A percentile compares a stretch with the other conserved stretches of the same genome.
phyloP scores from a whole-genome alignment of 2,888 invertebrate genomes.

The Drosophila suboccidentalis region DNA sequence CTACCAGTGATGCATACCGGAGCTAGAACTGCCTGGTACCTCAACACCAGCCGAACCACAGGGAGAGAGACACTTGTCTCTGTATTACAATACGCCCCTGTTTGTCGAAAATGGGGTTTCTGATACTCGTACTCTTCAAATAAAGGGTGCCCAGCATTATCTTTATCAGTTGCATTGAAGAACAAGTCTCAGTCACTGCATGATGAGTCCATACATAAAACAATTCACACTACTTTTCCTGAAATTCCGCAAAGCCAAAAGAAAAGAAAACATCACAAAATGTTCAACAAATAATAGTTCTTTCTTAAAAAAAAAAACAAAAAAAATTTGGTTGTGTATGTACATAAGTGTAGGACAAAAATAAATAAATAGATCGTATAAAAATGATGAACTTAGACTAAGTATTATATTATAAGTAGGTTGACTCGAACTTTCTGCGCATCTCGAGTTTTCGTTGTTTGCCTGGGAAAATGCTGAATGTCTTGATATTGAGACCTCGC shows the following conservation, averaged over 20 bases:
- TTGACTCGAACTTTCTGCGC: slow-evolving; percentile 73
- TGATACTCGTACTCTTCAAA: background rate
- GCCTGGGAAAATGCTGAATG: slow-evolving; percentile 81
- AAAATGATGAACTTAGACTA: slow-evolving; percentile 45
- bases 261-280: slow-evolving; percentile 1
- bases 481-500: slow-evolving; percentile 77
- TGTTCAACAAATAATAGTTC: slow-evolving; percentile 56
- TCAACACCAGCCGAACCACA: no score
- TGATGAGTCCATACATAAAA: background rate
- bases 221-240: background rate
- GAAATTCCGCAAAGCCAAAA: background rate
- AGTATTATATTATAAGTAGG: slow-evolving; percentile 66
- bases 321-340: slow-evolving; percentile 40
- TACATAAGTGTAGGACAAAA: slow-evolving; percentile 51
- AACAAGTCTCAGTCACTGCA: background rate
- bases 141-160: background rate
- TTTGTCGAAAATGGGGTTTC: slow-evolving; percentile 2
- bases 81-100: slow-evolving; percentile 40
- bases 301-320: slow-evolving; percentile 31
- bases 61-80: background rate
- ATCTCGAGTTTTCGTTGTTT: slow-evolving; percentile 67
- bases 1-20: no score
- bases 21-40: no score
- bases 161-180: background rate
- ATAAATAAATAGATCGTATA: slow-evolving; percentile 68